Conservation (phyloP, 1,140 invertebrate species). For the Frieseomelitta varia region DNA sequence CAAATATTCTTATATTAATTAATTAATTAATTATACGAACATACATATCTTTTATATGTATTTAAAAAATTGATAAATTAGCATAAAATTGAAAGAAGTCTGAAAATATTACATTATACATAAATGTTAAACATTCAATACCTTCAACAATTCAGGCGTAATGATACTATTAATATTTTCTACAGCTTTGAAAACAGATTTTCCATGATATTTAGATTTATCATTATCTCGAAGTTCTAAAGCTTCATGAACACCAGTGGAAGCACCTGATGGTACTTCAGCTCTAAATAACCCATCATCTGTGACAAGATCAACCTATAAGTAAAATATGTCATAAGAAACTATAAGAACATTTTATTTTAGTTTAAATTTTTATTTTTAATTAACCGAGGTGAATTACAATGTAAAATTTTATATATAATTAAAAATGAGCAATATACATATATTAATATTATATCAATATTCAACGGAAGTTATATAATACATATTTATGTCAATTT, state of each 20-base stretch:
- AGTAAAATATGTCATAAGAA: slow-evolving; percentile 30
- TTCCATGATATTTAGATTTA: slow-evolving; percentile 95
- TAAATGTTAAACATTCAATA: slow-evolving; percentile 70
- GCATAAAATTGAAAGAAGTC: neutral
- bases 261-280: slow-evolving; percentile 98
- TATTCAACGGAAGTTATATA: neutral
- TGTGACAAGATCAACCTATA: slow-evolving; percentile 84
- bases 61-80: neutral
- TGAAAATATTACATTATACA: neutral
- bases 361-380: neutral
- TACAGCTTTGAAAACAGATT: slow-evolving; percentile 96
- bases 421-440: neutral
- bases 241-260: slow-evolving; percentile 98
- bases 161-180: slow-evolving; percentile 95
- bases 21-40: neutral
- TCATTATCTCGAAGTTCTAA: slow-evolving; percentile 97
- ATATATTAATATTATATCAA: neutral
- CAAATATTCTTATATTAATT: neutral
- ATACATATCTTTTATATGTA: neutral
- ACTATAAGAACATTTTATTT: slow-evolving; percentile 59
- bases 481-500: neutral
- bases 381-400: too few species aligned
- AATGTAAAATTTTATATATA: neutral
- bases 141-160: slow-evolving; percentile 92
- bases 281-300: slow-evolving; percentile 95